Evolutionary conservation across 2,113 vertebrate genomes (phyloP), one percentile per base, ranked within the genome.

Genomic region (Siniperca knerii): DNA sequence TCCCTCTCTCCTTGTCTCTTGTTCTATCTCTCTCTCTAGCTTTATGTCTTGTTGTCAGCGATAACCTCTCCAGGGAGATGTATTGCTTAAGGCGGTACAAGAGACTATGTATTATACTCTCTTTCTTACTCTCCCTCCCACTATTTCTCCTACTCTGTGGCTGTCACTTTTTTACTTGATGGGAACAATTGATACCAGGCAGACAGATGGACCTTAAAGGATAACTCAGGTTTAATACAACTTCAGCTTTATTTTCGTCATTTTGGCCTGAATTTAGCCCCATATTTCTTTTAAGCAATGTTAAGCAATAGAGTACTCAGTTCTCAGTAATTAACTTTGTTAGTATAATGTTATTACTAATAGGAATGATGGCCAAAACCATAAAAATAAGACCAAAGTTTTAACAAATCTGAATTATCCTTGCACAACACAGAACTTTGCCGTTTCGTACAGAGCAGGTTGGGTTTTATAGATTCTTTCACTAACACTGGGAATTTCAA

Each of bases 51-150:
- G 81, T 92, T 93, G 92, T 93, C 90, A 92, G 90, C 71, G 44
- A 79, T 81, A 81, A 87, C 55, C 76, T 94, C 95, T 94, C 92
- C 33, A 20, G 94, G 92, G 94, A 95, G 81, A 90, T 95, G 95
- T 95, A 95, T 90, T 84, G 96, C 95, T 96, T 87, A 82, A 95
- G 94, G 95, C 94, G n/a, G 73, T 94, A 94, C 94, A 94, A 87
- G 85, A 87, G 80, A 79, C 85, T 85, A 90, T 90, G 81, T 89
- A 89, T 93, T 90, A 87, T 80, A 82, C 77, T 75, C 83, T 86
- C 73, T 75, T 79, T 79, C 84, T 84, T 68, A 77, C 61, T 66
- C 75, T 69, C 61, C 55, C 44, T 87, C 60, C 37, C 16, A n/a
- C 44, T 48, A 8, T 72, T 83, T 65, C 46, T 90, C 54, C 60